Evolutionary conservation across 64 coral and sea anemone genomes (phyloP).

Genomic region (Orbicella faveolata): DNA sequence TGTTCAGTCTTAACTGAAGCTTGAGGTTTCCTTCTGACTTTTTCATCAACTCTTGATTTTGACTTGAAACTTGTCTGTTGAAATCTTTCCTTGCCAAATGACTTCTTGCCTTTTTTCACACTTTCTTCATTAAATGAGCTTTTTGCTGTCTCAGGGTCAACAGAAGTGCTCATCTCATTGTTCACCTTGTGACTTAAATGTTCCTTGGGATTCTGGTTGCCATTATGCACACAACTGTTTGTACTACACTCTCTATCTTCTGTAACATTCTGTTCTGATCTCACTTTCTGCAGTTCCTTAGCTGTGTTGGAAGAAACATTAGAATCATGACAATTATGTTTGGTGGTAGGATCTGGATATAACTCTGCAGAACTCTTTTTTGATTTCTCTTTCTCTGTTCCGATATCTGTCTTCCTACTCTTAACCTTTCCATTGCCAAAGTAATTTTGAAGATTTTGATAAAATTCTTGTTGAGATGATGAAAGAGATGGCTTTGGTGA

Average conservation of each 20-base stretch:
- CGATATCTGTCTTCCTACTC: constrained; percentile 1
- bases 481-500: neutral
- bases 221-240: neutral
- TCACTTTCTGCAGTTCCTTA: neutral
- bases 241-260: neutral
- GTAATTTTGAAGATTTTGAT: constrained; percentile 74
- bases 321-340: neutral
- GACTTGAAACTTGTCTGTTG: neutral
- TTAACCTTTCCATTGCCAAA: constrained; percentile 61
- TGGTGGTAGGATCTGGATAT: neutral
- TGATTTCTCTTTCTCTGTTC: neutral
- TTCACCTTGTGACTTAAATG: neutral
- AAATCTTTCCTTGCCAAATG: constrained; percentile 3
- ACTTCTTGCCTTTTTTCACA: constrained; percentile 10
- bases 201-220: neutral
- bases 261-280: neutral
- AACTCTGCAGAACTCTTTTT: neutral
- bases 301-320: neutral
- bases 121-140: neutral
- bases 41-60: neutral
- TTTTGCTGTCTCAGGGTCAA: neutral
- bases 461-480: constrained; percentile 84
- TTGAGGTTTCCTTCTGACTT: neutral
- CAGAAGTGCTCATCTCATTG: too few species aligned
- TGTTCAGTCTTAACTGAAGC: neutral